Conservation (phyloP, 2,888 invertebrate genomes). For the Caenorhabditis parvicauda region DNA sequence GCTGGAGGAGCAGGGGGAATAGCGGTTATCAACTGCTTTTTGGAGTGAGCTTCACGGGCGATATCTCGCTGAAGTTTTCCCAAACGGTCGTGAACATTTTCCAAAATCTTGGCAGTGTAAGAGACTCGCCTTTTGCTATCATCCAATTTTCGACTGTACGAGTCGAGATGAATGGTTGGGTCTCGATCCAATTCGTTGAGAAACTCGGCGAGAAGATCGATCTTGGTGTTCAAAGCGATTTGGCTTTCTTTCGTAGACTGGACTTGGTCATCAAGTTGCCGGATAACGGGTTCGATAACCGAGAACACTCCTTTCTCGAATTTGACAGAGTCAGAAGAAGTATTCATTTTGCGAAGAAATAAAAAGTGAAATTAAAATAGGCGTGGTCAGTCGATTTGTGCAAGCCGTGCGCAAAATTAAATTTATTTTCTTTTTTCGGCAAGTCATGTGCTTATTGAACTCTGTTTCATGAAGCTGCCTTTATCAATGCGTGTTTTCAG, state of each 20-base stretch:
- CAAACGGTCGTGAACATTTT: slow-evolving; percentile 42
- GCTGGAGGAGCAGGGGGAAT: slow-evolving; percentile 17
- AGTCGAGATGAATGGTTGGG: slow-evolving; percentile 44
- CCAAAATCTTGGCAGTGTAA: slow-evolving; percentile 16
- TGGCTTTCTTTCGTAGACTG: slow-evolving; percentile 18
- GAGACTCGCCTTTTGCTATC: slow-evolving; percentile 34
- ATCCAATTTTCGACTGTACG: slow-evolving; percentile 46
- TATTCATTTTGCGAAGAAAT: too few species aligned
- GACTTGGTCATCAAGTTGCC: slow-evolving; percentile 22
- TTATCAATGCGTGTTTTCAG: too few species aligned
- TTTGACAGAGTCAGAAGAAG: slow-evolving; percentile 17
- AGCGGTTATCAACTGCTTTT: slow-evolving; percentile 11
- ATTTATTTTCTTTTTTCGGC: too few species aligned
- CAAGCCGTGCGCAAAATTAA: too few species aligned
- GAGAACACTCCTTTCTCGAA: slow-evolving; percentile 14
- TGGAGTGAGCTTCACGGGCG: slow-evolving; percentile 39
- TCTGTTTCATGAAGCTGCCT: too few species aligned
- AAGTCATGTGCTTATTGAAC: too few species aligned
- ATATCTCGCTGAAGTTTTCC: slow-evolving; percentile 46
- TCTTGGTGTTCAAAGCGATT: slow-evolving; percentile 3
- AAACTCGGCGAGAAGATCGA: slow-evolving; percentile 10
- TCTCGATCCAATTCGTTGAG: slow-evolving; percentile 44
- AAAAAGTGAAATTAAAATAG: too few species aligned
- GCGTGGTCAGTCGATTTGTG: too few species aligned
- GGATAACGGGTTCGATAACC: slow-evolving; percentile 16